Conservation (phyloP, 2,888 invertebrate genomes). For the Criorhina ranunculi region DNA sequence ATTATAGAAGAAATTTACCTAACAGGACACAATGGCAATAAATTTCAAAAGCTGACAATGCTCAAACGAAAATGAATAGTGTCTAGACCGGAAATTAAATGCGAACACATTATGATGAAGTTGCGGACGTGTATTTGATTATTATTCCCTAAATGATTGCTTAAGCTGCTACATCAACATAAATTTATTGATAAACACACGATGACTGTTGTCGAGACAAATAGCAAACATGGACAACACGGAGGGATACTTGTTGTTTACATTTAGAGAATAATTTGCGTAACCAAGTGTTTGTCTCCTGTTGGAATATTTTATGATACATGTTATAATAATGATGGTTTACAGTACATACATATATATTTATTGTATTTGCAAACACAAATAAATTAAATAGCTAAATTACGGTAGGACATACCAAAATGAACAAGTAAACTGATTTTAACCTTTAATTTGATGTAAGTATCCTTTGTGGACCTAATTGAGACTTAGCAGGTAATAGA, state of each 20-base stretch:
- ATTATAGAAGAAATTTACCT: not conserved
- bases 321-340: constrained; percentile 4
- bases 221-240: constrained; percentile 2
- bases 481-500: no score
- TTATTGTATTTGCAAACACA: not conserved
- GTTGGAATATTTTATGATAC: not conserved
- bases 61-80: constrained; percentile 44
- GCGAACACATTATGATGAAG: constrained; percentile 53
- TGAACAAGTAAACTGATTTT: no score
- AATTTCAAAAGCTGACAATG: constrained; percentile 56
- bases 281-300: constrained; percentile 25
- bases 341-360: not conserved
- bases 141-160: constrained; percentile 52
- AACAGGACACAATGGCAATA: constrained; percentile 34
- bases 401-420: not conserved
- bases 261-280: constrained; percentile 34
- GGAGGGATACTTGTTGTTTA: constrained; percentile 19
- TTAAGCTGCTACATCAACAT: constrained; percentile 38
- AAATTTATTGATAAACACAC: constrained; percentile 43
- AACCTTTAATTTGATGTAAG: no score
- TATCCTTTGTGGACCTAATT: no score
- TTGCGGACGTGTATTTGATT: constrained; percentile 39
- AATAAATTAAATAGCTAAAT: not conserved
- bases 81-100: constrained; percentile 72
- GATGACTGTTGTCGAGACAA: constrained; percentile 1